A percentile compares a stretch with the other conserved stretches of the same genome.
These are phyloP conservation scores for Bombylius discolor DNA, from an alignment of 2,888 invertebrate genomes.

Conservation along the genomic window DNA sequence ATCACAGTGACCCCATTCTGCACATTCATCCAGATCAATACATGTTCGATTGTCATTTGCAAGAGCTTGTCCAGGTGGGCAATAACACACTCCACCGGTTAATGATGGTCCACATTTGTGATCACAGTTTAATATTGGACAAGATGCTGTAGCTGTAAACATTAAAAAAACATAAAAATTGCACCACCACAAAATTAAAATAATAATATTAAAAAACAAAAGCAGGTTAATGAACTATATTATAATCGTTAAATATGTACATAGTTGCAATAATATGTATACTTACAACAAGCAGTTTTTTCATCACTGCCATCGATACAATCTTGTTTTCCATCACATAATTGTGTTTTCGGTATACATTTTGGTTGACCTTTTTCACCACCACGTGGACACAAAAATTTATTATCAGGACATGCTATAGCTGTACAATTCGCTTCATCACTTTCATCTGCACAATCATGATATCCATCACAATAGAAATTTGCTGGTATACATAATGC, in stretches of 20 bases:
- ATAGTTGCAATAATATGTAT: conserved; percentile 2
- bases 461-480: conserved; percentile 68
- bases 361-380: conserved; percentile 58
- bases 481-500: conserved; percentile 82
- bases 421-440: conserved; percentile 81
- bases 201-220: neutral
- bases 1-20: conserved; percentile 88
- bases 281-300: conserved; percentile 77
- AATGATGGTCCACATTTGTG: conserved; percentile 85
- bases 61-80: conserved; percentile 73
- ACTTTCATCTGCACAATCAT: conserved; percentile 84
- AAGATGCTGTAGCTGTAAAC: conserved; percentile 59
- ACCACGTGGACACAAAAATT: conserved; percentile 78
- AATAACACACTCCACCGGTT: conserved; percentile 80
- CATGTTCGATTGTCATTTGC: conserved; percentile 75
- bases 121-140: conserved; percentile 75
- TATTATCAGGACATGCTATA: conserved; percentile 77
- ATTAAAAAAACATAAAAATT: too few species aligned
- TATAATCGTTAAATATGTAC: too few species aligned
- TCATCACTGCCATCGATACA: conserved; percentile 88
- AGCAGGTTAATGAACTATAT: neutral
- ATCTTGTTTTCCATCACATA: conserved; percentile 83
- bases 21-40: conserved; percentile 82
- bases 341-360: conserved; percentile 75
- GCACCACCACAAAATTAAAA: too few species aligned